Percentiles rank a stretch among this genome's conserved stretches.
Conservation (phyloP, 1,140 invertebrate species). For the Euwallacea similis region DNA sequence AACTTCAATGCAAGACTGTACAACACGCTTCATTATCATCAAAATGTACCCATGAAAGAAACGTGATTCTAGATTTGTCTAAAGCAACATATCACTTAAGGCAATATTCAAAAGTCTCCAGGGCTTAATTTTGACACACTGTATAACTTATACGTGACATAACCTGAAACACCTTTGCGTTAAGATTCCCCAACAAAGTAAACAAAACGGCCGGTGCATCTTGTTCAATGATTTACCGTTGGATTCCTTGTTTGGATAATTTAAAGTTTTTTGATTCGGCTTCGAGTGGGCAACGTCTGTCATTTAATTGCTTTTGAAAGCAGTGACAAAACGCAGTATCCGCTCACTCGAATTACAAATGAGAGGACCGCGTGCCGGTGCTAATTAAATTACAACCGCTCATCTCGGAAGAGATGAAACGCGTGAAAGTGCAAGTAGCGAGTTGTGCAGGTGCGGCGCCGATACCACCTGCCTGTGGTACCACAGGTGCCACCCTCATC, state of each 20-base stretch:
- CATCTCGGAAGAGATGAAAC: slow-evolving; percentile 29
- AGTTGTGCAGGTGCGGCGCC: slow-evolving; percentile 16
- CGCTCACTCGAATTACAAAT: slow-evolving; percentile 17
- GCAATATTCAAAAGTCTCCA: too few species aligned
- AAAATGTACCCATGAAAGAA: too few species aligned
- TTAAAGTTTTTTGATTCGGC: slow-evolving; percentile 2
- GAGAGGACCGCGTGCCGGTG: slow-evolving; percentile 5
- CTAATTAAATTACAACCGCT: slow-evolving; percentile 19
- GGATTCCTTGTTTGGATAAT: neutral
- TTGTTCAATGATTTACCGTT: neutral
- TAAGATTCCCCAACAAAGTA: too few species aligned
- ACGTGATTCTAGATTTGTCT: too few species aligned
- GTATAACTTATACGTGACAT: too few species aligned
- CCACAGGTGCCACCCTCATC: slow-evolving; percentile 28
- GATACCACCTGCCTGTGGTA: slow-evolving; percentile 13
- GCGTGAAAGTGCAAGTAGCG: slow-evolving; percentile 28
- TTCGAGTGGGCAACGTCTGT: neutral
- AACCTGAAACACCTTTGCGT: too few species aligned
- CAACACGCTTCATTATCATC: too few species aligned
- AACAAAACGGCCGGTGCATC: neutral
- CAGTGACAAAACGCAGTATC: slow-evolving; percentile 15
- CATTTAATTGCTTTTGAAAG: slow-evolving; percentile 21
- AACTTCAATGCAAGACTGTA: too few species aligned
- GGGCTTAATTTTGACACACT: too few species aligned
- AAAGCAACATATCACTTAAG: too few species aligned